A percentile compares a stretch with the other conserved stretches of the same genome.
These are phyloP conservation scores for Amphiura filiformis DNA, from an alignment of 35 echinoderm and acorn worm genomes.

Conservation along the genomic window DNA sequence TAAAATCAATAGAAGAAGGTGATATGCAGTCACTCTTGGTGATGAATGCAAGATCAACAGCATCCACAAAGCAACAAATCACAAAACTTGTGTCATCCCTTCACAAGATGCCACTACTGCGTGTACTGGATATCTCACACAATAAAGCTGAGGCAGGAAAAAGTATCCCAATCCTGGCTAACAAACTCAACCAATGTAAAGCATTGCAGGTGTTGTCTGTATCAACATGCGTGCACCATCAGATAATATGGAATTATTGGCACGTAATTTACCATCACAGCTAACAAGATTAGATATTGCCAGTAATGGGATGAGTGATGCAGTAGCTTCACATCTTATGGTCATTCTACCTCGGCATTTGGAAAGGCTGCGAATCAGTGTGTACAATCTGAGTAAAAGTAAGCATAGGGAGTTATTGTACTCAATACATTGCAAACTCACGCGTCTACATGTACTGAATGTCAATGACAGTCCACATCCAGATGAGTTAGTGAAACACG, in stretches of 20 bases:
- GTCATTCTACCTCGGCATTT: not conserved
- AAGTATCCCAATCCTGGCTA: not conserved
- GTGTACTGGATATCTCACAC: not conserved
- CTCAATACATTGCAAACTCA: not conserved
- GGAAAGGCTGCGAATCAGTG: not conserved
- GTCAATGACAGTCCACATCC: not conserved
- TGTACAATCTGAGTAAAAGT: not conserved
- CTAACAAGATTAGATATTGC: not conserved
- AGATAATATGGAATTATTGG: not conserved
- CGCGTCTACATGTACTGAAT: not conserved
- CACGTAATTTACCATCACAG: not conserved
- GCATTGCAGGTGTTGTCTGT: not conserved
- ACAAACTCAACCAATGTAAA: not conserved
- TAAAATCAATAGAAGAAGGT: not conserved
- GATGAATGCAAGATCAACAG: not conserved
- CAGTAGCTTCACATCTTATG: not conserved
- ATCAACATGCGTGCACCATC: not conserved
- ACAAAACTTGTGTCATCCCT: not conserved
- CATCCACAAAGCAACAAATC: not conserved
- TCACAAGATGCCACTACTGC: not conserved
- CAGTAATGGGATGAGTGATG: not conserved
- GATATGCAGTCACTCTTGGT: not conserved
- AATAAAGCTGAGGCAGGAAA: not conserved
- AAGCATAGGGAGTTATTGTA: not conserved
- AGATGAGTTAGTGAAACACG: no score